phyloP scores from a whole-genome alignment of 1,140 invertebrate species.

The Drosophila gunungcola region DNA sequence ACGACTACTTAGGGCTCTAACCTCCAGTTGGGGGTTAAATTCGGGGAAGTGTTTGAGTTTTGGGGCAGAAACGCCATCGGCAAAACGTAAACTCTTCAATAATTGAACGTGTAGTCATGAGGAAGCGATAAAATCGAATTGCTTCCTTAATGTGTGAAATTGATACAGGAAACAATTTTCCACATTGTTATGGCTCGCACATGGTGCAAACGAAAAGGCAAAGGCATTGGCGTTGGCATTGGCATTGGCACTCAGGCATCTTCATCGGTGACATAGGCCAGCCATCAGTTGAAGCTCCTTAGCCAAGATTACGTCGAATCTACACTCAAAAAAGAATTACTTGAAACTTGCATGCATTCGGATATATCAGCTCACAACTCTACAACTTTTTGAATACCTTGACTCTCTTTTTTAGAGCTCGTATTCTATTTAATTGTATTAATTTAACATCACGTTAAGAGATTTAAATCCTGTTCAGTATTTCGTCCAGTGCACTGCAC shows the following conservation, averaged over 20 bases:
- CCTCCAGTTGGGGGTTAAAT: background rate
- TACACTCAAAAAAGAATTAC: slow-evolving; percentile 10
- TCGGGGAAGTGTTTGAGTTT: background rate
- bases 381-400: too few species aligned
- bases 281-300: slow-evolving; percentile 18
- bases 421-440: too few species aligned
- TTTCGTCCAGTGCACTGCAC: slow-evolving; percentile 37
- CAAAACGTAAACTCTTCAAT: slow-evolving; percentile 82
- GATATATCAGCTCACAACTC: background rate
- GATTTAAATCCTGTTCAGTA: background rate
- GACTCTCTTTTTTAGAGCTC: too few species aligned
- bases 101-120: slow-evolving; percentile 84
- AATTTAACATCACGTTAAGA: too few species aligned
- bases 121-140: slow-evolving; percentile 84
- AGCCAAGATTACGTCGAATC: slow-evolving; percentile 10
- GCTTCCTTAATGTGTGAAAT: slow-evolving; percentile 84
- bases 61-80: slow-evolving; percentile 31
- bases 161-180: slow-evolving; percentile 84
- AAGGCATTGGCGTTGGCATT: slow-evolving; percentile 11
- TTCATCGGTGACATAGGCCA: slow-evolving; percentile 54
- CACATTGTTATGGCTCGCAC: slow-evolving; percentile 82
- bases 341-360: too few species aligned
- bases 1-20: slow-evolving; percentile 37
- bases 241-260: slow-evolving; percentile 32
- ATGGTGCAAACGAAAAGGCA: slow-evolving; percentile 59